Conservation (phyloP, 2,797 vertebrate species). For the Lagodon rhomboides region DNA sequence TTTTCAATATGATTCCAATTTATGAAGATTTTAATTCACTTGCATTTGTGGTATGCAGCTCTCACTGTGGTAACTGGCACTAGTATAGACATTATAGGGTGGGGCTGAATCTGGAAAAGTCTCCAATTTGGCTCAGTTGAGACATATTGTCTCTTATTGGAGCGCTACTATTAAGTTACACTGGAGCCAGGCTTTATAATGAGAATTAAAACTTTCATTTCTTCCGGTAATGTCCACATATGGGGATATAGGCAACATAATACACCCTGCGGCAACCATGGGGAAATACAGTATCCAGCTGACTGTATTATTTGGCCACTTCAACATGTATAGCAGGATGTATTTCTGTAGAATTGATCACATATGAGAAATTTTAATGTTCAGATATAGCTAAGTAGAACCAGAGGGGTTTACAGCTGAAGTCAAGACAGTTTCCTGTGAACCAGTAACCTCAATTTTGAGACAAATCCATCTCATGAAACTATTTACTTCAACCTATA, state of each 20-base stretch:
- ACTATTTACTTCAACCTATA: background rate
- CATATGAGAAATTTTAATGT: slow-evolving; percentile 2
- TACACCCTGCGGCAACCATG: background rate
- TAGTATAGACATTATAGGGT: slow-evolving; percentile 11
- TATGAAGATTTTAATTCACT: slow-evolving; percentile 29
- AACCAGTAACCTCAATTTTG: slow-evolving; percentile 1
- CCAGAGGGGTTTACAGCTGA: background rate
- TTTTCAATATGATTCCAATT: slow-evolving; percentile 34
- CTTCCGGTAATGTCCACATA: background rate
- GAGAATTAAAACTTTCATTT: background rate
- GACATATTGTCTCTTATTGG: slow-evolving; percentile 33
- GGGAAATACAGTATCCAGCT: background rate
- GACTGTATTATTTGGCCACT: background rate
- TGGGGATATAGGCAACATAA: background rate
- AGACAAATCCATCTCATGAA: slow-evolving; percentile 1
- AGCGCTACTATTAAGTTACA: slow-evolving; percentile 22
- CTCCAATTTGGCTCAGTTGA: slow-evolving; percentile 33
- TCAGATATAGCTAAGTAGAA: background rate
- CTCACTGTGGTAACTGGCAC: slow-evolving; percentile 22
- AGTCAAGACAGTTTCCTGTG: background rate
- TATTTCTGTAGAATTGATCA: background rate
- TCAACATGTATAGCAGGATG: background rate
- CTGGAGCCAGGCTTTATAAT: slow-evolving; percentile 30
- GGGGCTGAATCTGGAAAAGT: slow-evolving; percentile 31
- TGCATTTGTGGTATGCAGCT: slow-evolving; percentile 18